phyloP scores from a whole-genome alignment of 2,888 invertebrate genomes.

The Drosophila borborema region DNA sequence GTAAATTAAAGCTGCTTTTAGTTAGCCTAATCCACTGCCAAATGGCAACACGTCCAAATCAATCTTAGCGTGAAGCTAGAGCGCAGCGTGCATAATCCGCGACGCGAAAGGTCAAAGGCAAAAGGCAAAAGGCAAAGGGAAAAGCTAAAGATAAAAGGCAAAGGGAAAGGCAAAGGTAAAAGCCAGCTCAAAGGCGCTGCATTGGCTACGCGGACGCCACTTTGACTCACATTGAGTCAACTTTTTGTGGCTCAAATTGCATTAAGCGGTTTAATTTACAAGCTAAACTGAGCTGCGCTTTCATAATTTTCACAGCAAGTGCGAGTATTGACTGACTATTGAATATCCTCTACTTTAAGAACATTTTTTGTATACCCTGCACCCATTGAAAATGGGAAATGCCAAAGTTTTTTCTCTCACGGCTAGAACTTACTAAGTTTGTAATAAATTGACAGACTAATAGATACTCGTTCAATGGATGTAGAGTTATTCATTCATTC shows the following conservation, averaged over 20 bases:
- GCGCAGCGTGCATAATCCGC: conserved; percentile 30
- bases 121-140: conserved; percentile 3
- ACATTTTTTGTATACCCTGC: too few relatives aligned
- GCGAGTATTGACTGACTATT: not conserved
- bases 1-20: conserved; percentile 33
- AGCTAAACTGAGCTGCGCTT: conserved; percentile 27
- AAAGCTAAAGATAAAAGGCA: conserved; percentile 15
- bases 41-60: conserved; percentile 20
- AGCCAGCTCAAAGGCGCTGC: conserved; percentile 22
- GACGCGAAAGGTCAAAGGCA: conserved; percentile 10
- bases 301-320: conserved; percentile 24
- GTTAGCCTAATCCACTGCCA: conserved; percentile 5
- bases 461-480: too few relatives aligned
- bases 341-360: not conserved
- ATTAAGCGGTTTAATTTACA: conserved; percentile 70
- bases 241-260: conserved; percentile 64
- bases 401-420: too few relatives aligned
- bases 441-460: too few relatives aligned
- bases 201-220: conserved; percentile 15
- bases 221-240: conserved; percentile 42
- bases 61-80: conserved; percentile 16
- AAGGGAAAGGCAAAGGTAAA: not conserved
- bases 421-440: too few relatives aligned
- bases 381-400: too few relatives aligned
- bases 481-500: too few relatives aligned